Base-by-base conservation (phyloP, 2,113 vertebrate species). In the Paraplagusia blochii region DNA sequence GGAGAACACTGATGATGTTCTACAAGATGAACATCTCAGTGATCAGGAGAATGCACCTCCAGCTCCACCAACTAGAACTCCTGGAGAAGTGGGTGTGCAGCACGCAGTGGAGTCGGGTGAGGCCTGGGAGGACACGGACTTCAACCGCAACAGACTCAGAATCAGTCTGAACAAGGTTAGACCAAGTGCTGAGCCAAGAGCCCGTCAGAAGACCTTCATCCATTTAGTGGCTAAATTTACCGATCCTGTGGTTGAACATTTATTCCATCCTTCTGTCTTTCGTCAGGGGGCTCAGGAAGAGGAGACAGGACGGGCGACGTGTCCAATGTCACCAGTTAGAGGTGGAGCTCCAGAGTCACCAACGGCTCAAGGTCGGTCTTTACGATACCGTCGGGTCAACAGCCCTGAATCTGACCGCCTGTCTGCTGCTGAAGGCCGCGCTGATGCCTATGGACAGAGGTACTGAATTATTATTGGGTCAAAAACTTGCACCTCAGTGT, bases 71-170 rank as follows among this genome's bases (percentile, higher is more conserved):
- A 88, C 89, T 18, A 88, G 93, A 7, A 88, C 88, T 0, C 71
- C 82, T 0, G 94, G 49, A 1, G 85, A 88, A 7, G 53, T 93
- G 7, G 83, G 62, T 0, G 18, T 80, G 14, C 88, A 90, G 19
- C 46, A 86, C 2, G 79, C 90, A 11, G 92, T 91, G 9, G 95
- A 96, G 76, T 87, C 87, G 7, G 94, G 90, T 11, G 95, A 96
- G 65, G 86, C 91, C 70, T 98, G 95, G 96, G 96, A 98, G 67
- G 95, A 97, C 86, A 98, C 95, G 0, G 97, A 99, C 76, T 93
- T 99, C 80, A 99, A 99, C 88, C 92, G 96, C 70, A 99, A 99
- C 93, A 93, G 96, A 89, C 95, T 99, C 86, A 92, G 96, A 87
- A 98, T 99, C 88, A 98, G 94, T 90, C 93, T 99, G 50, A 93